Percentiles rank a stretch among this genome's conserved stretches.
These are phyloP conservation scores for Mallotus villosus DNA, from an alignment of 2,797 vertebrate species.

Conservation along the genomic window DNA sequence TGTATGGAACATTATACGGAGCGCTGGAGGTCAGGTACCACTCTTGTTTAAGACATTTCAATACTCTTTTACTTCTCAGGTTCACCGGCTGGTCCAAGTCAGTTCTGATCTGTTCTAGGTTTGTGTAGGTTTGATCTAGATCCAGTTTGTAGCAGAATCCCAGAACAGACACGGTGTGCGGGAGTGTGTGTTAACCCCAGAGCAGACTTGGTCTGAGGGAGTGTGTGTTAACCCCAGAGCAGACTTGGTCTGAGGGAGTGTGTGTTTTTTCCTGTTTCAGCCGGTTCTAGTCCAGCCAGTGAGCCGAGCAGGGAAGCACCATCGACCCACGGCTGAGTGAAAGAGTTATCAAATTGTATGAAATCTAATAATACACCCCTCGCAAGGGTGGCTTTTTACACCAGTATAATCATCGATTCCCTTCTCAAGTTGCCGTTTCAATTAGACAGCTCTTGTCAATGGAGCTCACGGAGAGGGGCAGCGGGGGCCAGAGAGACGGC, in stretches of 20 bases:
- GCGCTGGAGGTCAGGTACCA: neutral
- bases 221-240: slow-evolving; percentile 29
- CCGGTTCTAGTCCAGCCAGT: slow-evolving; percentile 31
- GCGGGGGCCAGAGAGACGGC: slow-evolving; percentile 57
- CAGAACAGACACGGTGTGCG: neutral
- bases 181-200: slow-evolving; percentile 39
- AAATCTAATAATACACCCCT: slow-evolving; percentile 77
- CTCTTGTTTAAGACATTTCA: too few relatives aligned
- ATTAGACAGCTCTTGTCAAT: slow-evolving; percentile 72
- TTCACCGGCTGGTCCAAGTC: neutral
- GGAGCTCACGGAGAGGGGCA: slow-evolving; percentile 53
- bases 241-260: slow-evolving; percentile 25
- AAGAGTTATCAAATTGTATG: slow-evolving; percentile 77
- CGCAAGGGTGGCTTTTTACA: slow-evolving; percentile 65
- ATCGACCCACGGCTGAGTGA: slow-evolving; percentile 64
- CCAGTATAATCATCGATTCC: slow-evolving; percentile 68
- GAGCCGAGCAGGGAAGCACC: slow-evolving; percentile 54
- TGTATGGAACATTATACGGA: too few relatives aligned
- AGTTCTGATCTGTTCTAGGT: neutral
- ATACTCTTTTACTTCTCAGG: neutral
- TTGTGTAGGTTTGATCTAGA: too few relatives aligned
- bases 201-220: too few relatives aligned
- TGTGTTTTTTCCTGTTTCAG: slow-evolving; percentile 20
- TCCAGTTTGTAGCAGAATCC: neutral
- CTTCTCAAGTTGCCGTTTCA: slow-evolving; percentile 73